Evolutionary conservation across 2,888 invertebrate genomes (phyloP).

Genomic region (Silvanus unidentatus): DNA sequence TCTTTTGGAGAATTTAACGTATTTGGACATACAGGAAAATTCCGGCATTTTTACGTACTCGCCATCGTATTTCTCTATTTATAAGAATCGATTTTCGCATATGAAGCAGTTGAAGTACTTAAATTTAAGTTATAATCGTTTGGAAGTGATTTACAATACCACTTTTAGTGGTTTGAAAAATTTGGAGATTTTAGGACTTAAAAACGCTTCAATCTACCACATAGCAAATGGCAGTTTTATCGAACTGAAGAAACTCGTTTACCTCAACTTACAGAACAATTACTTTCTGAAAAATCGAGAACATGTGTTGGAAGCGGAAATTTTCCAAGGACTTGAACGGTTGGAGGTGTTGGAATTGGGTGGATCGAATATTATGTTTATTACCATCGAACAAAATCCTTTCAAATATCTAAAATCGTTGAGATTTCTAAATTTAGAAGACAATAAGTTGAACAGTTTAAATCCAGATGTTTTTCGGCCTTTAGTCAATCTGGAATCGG

Average conservation of each 20-base stretch:
- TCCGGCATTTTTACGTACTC: conserved; percentile 43
- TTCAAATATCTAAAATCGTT: conserved; percentile 51
- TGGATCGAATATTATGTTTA: conserved; percentile 49
- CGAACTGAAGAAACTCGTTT: conserved; percentile 44
- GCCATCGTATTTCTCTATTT: conserved; percentile 51
- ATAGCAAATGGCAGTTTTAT: conserved; percentile 50
- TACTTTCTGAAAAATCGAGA: conserved; percentile 39
- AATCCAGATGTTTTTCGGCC: conserved; percentile 46
- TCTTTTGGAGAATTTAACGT: conserved; percentile 45
- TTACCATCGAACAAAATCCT: conserved; percentile 47
- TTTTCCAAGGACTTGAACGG: conserved; percentile 50
- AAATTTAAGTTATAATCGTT: conserved; percentile 52
- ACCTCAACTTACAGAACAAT: conserved; percentile 54
- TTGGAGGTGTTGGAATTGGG: conserved; percentile 49
- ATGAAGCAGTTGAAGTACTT: conserved; percentile 48
- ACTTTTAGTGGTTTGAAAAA: conserved; percentile 51
- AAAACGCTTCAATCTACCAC: conserved; percentile 50
- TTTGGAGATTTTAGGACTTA: conserved; percentile 49
- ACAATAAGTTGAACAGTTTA: conserved; percentile 49
- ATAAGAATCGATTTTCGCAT: conserved; percentile 48
- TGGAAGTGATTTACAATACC: conserved; percentile 49
- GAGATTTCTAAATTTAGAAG: conserved; percentile 49
- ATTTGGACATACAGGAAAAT: conserved; percentile 52
- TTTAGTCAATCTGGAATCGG: conserved; percentile 44
- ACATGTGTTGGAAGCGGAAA: conserved; percentile 28